Percentiles rank a stretch among this genome's conserved stretches.
Evolutionary conservation across 2,113 vertebrate genomes (phyloP).

Genomic region (Okapia johnstoni): DNA sequence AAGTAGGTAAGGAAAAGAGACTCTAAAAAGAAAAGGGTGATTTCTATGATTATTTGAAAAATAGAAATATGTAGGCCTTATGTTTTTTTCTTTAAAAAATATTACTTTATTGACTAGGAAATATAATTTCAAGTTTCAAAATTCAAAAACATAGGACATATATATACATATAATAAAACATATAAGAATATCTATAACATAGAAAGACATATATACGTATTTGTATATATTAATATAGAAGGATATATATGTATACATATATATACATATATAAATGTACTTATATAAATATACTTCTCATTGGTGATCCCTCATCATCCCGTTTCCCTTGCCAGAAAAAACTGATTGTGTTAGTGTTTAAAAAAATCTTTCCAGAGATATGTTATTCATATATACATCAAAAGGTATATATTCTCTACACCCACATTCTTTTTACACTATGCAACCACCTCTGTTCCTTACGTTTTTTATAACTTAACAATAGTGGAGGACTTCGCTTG

Average conservation of each 20-base stretch:
- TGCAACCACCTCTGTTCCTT: not conserved
- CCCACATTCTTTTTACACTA: not conserved
- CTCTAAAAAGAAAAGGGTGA: not conserved
- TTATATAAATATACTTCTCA: not conserved
- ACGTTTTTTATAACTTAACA: not conserved
- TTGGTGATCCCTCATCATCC: not conserved
- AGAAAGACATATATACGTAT: not conserved
- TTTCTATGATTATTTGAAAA: not conserved
- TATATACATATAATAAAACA: not conserved
- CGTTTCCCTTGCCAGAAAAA: not conserved
- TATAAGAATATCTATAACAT: not conserved
- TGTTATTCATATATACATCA: not conserved
- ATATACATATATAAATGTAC: not conserved
- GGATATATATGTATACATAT: not conserved
- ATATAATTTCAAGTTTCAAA: not conserved
- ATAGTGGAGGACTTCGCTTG: not conserved
- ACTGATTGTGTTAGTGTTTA: not conserved
- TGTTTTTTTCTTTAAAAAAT: not conserved
- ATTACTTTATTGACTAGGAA: not conserved
- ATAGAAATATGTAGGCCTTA: not conserved
- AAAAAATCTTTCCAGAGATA: not conserved
- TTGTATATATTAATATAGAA: not conserved
- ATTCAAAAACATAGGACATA: not conserved
- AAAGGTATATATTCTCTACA: not conserved
- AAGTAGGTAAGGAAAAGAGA: not conserved